These are phyloP conservation scores for Pristionchus fissidentatus DNA, from an alignment of 2,888 invertebrate species.

Conservation along the genomic window DNA sequence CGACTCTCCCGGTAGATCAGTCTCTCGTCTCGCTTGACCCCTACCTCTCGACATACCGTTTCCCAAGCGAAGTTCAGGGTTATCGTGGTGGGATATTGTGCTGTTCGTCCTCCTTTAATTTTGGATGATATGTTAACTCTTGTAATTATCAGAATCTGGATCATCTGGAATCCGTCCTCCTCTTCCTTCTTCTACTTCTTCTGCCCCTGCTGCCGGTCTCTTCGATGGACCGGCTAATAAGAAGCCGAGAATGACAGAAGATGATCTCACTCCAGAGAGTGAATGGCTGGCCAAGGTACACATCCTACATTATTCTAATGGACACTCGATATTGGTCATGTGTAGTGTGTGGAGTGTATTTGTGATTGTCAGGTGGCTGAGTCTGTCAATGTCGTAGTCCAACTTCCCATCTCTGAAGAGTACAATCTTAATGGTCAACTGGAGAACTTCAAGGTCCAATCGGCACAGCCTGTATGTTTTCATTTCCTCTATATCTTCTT, in stretches of 20 bases:
- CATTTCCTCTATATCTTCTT: not conserved
- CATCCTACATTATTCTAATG: no score
- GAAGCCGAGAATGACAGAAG: conserved; percentile 92
- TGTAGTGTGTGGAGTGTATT: not conserved
- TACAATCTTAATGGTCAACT: conserved; percentile 95
- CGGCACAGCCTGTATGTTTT: conserved; percentile 82
- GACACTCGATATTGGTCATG: not conserved
- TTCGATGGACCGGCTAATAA: conserved; percentile 85
- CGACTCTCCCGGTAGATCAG: no score
- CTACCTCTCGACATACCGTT: no score
- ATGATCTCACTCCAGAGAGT: conserved; percentile 90
- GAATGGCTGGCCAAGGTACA: conserved; percentile 80
- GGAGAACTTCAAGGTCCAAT: conserved; percentile 85
- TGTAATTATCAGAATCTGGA: not conserved
- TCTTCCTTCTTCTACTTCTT: conserved; percentile 30
- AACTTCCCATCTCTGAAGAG: conserved; percentile 92
- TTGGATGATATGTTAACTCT: not conserved
- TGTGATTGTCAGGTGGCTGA: conserved; percentile 51
- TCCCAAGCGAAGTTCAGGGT: no score
- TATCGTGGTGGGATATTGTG: no score
- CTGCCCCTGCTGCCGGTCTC: conserved; percentile 47
- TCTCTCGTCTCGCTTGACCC: no score
- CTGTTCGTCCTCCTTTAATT: not conserved
- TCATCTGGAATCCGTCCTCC: conserved; percentile 11
- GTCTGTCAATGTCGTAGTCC: conserved; percentile 84